Percentiles rank a stretch among this genome's conserved stretches.
These are phyloP conservation scores for Drosophila buzzatii DNA, from an alignment of 2,888 invertebrate species.

Conservation along the genomic window DNA sequence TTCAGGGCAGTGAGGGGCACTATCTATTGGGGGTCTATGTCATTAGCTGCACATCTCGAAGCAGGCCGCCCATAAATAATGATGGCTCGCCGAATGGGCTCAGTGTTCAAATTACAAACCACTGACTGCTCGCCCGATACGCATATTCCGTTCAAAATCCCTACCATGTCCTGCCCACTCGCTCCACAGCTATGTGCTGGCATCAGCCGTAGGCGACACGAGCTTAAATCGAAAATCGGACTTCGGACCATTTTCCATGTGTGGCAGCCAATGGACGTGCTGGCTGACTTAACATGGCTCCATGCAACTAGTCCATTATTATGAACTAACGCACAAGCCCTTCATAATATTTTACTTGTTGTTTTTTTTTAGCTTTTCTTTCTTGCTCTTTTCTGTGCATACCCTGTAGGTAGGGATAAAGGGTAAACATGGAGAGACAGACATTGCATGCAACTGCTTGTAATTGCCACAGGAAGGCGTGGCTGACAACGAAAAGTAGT, in stretches of 20 bases:
- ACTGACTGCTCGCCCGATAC: conserved; percentile 11
- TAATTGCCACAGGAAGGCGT: neutral
- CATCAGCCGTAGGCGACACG: conserved; percentile 61
- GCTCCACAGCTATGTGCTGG: neutral
- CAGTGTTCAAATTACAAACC: conserved; percentile 66
- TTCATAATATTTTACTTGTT: conserved; percentile 1
- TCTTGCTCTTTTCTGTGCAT: neutral
- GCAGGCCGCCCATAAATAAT: conserved; percentile 62
- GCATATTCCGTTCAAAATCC: neutral
- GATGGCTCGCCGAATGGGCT: conserved; percentile 54
- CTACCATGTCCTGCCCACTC: neutral
- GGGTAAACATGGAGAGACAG: neutral
- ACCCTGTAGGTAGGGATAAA: neutral
- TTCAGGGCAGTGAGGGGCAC: neutral
- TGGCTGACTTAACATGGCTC: neutral
- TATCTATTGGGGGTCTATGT: conserved; percentile 19
- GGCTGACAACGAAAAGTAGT: neutral
- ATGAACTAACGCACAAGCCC: conserved; percentile 18
- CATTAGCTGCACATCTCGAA: conserved; percentile 39
- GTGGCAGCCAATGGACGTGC: conserved; percentile 46
- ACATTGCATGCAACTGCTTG: neutral
- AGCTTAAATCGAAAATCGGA: conserved; percentile 66
- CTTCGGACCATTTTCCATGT: conserved; percentile 16
- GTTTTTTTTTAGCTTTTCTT: neutral
- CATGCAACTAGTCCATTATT: conserved; percentile 24